phyloP scores from a whole-genome alignment of 1,140 invertebrate genomes.

The Sarcophaga peregrina region DNA sequence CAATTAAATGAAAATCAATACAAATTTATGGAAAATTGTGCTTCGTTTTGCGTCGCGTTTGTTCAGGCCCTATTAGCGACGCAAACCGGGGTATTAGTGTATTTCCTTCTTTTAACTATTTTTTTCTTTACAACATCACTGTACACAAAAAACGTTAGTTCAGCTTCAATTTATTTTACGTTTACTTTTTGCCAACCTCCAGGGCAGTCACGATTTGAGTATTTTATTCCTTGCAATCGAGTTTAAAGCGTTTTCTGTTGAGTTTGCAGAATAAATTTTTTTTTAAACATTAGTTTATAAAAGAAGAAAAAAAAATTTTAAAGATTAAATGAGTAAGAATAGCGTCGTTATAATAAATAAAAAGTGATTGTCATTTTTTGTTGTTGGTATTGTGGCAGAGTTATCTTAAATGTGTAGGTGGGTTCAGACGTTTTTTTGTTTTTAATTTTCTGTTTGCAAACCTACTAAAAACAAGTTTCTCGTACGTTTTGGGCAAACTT shows the following conservation, averaged over 20 bases:
- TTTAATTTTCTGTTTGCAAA: too few species aligned
- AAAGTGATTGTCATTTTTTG: neutral
- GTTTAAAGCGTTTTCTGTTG: neutral
- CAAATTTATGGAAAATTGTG: too few species aligned
- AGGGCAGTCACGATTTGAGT: neutral
- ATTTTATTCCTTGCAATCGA: neutral
- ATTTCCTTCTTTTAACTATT: too few species aligned
- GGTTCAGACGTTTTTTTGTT: neutral
- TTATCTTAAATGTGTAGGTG: constrained; percentile 11
- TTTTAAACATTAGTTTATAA: neutral
- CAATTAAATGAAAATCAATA: too few species aligned
- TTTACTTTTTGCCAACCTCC: constrained; percentile 2
- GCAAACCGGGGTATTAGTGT: too few species aligned
- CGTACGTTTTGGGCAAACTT: neutral
- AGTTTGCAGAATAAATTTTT: neutral
- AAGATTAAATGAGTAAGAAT: neutral
- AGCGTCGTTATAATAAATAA: constrained; percentile 7
- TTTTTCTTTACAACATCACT: too few species aligned
- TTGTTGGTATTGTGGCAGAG: too few species aligned
- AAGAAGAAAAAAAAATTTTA: neutral
- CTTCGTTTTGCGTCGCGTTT: too few species aligned
- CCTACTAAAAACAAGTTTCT: neutral
- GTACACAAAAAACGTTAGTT: neutral
- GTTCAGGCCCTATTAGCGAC: too few species aligned
- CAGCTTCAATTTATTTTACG: neutral